These are phyloP conservation scores for Gymnoscopelus microlampas DNA, from an alignment of 2,797 vertebrate species.

Conservation along the genomic window DNA sequence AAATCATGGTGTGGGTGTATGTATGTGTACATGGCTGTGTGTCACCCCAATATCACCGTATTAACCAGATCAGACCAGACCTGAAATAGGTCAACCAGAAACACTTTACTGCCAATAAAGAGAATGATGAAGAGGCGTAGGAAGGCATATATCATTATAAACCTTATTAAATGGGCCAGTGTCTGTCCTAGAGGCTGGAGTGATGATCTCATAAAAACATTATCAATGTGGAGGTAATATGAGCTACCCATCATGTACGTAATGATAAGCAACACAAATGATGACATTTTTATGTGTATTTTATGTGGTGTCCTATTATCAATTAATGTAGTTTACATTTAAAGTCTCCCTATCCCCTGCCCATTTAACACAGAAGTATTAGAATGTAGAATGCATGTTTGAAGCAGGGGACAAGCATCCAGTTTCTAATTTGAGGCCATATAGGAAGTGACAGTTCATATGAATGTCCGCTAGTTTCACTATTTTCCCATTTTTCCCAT, in stretches of 20 bases:
- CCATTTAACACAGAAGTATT: constrained; percentile 41
- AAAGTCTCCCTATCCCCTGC: constrained; percentile 41
- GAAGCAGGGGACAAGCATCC: too few species aligned
- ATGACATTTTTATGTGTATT: constrained; percentile 70
- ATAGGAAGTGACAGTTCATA: too few species aligned
- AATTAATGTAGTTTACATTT: constrained; percentile 49
- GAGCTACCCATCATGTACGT: constrained; percentile 61
- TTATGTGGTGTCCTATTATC: constrained; percentile 58
- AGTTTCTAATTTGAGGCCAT: too few species aligned
- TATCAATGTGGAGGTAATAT: constrained; percentile 62
- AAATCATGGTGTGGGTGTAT: constrained; percentile 62
- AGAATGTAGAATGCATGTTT: constrained; percentile 21
- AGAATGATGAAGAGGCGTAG: constrained; percentile 74
- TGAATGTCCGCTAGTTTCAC: too few species aligned
- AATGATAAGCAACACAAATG: constrained; percentile 55
- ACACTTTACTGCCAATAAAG: constrained; percentile 75
- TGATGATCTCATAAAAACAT: constrained; percentile 64
- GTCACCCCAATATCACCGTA: constrained; percentile 65
- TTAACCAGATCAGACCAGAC: constrained; percentile 72
- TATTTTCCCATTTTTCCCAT: too few species aligned
- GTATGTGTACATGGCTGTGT: constrained; percentile 65
- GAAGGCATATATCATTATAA: constrained; percentile 72
- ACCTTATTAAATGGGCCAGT: constrained; percentile 71
- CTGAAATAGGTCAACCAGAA: constrained; percentile 78
- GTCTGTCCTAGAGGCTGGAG: constrained; percentile 65